These are phyloP conservation scores for Glandiceps talaboti DNA, from an alignment of 53 echinoderm and acorn worm genomes.

Conservation along the genomic window DNA sequence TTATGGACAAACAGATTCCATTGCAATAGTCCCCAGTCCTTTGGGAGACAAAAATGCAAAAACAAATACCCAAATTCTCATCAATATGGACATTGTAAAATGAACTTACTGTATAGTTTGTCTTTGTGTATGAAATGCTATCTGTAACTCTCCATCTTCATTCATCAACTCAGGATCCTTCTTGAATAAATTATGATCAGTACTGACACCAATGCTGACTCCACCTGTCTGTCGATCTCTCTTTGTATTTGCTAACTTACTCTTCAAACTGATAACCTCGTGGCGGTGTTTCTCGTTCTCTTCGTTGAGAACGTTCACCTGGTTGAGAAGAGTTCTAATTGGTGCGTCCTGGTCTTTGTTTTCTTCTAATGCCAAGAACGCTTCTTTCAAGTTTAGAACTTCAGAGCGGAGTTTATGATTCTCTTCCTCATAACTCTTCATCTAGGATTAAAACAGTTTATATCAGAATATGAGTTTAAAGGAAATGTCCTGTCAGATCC, in stretches of 20 bases:
- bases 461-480: no score
- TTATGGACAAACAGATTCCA: no score
- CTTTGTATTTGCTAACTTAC: background rate
- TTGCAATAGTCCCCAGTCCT: no score
- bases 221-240: background rate
- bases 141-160: constrained; percentile 40
- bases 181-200: constrained; percentile 21
- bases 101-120: constrained; percentile 96
- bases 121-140: constrained; percentile 83
- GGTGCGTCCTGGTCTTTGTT: constrained; percentile 27
- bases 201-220: constrained; percentile 23
- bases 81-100: no score
- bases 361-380: constrained; percentile 22
- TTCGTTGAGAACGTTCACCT: constrained; percentile 41
- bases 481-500: no score
- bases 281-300: constrained; percentile 91
- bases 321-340: constrained; percentile 1
- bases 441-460: no score
- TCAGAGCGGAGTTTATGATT: constrained; percentile 53
- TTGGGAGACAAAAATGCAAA: no score
- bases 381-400: constrained; percentile 33
- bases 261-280: constrained; percentile 52
- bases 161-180: constrained; percentile 52
- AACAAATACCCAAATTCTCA: no score
- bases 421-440: constrained; percentile 50